Evolutionary conservation across 2,113 vertebrate species (phyloP), one percentile per base, ranked within the genome.

Genomic region (Chaenogobius annularis): DNA sequence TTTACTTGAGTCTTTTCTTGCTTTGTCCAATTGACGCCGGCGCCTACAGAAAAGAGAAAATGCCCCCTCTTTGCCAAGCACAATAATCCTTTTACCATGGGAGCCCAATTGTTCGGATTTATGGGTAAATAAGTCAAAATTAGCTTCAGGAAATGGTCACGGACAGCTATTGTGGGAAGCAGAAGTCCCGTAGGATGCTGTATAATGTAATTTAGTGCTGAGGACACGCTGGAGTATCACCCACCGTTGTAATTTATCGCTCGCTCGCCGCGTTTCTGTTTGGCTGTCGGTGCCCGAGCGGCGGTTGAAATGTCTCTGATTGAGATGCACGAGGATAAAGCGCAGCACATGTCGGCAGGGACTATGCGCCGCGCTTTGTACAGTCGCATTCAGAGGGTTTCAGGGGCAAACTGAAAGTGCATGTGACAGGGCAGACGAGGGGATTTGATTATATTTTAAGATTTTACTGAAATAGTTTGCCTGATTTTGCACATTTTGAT

Each of bases 241-340:
- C 54, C 61, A 37, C 66, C 59, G 61, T 66, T 5, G 19, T 46
- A 7, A 64, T 87, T 77, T 64, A 74, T 85, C 77, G 78, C 47
- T 26, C 26, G 66, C 65, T 67, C 63, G 50, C 58, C 74, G 47
- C 81, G 81, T 84, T 84, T 81, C 61, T 73, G 72, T 20, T 17
- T 64, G 10, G 52, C 12, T 5, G 55, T 68, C 59, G 9, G 1
- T 56, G 66, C 77, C 76, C 44, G 66, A 64, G 71, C 70, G 1
- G 43, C 35, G 73, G 69, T 79, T 31, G 73, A 68, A 52, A 52
- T 37, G 58, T 70, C 77, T 37, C 50, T 52, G 17, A n/a, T 19
- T 59, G 68, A 73, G 58, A 73, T 70, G 17, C 19, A 76, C 47
- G 43, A 17, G 69, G 67, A 37, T 31, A 48, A 48, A 52, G 44